Conservation (phyloP, 2,888 invertebrate genomes). For the Eristalinus sepulchralis region DNA sequence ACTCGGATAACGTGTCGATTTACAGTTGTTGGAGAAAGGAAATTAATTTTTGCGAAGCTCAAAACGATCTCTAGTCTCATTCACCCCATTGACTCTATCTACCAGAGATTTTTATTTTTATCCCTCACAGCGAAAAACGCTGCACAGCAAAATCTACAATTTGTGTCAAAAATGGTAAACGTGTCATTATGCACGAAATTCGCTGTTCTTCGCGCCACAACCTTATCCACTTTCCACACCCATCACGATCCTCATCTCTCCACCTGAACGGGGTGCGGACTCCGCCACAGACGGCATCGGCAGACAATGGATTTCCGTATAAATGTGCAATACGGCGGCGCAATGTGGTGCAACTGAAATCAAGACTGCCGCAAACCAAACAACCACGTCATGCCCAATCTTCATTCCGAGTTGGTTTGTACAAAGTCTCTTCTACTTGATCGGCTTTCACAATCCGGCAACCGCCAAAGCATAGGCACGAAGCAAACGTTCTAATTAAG, state of each 20-base stretch:
- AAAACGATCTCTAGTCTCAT: too few species aligned
- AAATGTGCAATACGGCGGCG: constrained; percentile 23
- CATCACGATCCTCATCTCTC: neutral
- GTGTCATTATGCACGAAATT: neutral
- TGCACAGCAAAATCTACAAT: neutral
- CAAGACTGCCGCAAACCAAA: neutral
- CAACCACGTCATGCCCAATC: neutral
- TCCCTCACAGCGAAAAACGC: neutral
- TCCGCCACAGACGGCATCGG: constrained; percentile 7
- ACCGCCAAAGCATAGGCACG: neutral
- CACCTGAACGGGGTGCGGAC: neutral
- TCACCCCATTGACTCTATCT: too few species aligned
- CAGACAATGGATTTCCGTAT: constrained; percentile 19
- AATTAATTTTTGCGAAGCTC: too few species aligned
- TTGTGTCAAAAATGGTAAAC: neutral
- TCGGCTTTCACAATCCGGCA: constrained; percentile 41
- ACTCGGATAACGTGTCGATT: neutral
- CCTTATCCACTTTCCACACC: neutral
- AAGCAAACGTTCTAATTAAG: constrained; percentile 36
- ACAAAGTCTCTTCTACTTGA: constrained; percentile 21
- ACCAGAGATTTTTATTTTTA: neutral
- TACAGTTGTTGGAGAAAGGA: neutral
- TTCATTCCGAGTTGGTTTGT: neutral
- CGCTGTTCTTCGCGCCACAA: neutral
- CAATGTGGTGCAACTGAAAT: constrained; percentile 33